A percentile compares a stretch with the other conserved stretches of the same genome.
phyloP scores from a whole-genome alignment of 2,888 invertebrate genomes.

The Patella depressa region DNA sequence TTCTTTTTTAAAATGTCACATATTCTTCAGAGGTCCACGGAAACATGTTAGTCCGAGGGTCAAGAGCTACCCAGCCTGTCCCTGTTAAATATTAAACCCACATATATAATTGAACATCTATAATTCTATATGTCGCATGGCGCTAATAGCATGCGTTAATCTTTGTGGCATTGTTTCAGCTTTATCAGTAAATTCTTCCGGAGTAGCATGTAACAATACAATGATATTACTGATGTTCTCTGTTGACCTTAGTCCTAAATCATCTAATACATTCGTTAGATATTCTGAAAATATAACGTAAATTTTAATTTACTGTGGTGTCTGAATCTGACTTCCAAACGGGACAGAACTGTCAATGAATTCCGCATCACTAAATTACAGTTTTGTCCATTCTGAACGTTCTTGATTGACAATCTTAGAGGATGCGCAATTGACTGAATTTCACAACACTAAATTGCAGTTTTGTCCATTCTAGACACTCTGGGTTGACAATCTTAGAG shows the following conservation, averaged over 20 bases:
- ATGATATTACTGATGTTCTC: slow-evolving; percentile 80
- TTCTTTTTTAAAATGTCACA: too few species aligned
- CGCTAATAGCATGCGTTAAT: slow-evolving; percentile 81
- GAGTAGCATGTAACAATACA: slow-evolving; percentile 78
- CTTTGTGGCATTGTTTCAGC: slow-evolving; percentile 81
- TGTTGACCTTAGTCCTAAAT: slow-evolving; percentile 81
- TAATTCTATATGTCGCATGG: slow-evolving; percentile 80
- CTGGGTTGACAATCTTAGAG: too few species aligned
- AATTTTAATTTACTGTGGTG: too few species aligned
- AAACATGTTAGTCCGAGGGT: too few species aligned
- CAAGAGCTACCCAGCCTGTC: too few species aligned
- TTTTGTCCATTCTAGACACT: too few species aligned
- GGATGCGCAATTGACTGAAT: background rate
- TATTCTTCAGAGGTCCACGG: too few species aligned
- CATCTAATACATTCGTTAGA: slow-evolving; percentile 85
- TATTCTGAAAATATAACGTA: slow-evolving; percentile 77
- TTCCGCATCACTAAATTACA: background rate
- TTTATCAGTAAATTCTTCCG: slow-evolving; percentile 79
- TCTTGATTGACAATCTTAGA: background rate
- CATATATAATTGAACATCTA: slow-evolving; percentile 17
- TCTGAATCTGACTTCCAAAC: background rate
- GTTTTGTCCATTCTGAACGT: background rate
- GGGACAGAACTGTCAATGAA: background rate
- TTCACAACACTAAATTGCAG: too few species aligned
- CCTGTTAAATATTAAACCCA: too few species aligned